Base-by-base conservation (phyloP, 2,888 invertebrate genomes). In the Parapristionchus giblindavisi region DNA sequence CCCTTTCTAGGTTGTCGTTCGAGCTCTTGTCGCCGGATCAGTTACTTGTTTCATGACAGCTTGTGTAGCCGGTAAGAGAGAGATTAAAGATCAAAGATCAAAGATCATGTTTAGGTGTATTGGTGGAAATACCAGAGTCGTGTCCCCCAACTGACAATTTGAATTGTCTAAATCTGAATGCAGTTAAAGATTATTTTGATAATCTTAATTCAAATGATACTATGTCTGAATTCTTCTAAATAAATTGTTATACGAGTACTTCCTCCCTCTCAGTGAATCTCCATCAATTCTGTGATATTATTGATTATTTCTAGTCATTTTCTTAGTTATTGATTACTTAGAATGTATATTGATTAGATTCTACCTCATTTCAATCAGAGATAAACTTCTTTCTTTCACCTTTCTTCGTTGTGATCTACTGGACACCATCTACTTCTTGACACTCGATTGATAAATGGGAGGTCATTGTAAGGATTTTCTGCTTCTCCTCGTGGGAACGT, bases 21-120 rank as follows among this genome's bases (percentile, higher is more conserved):
- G 73, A 32, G 73, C 73, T 14, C 29, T 73, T 60, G 29, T 73
- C n/a, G 73, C 73, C 8, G 73, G 73, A 34, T 73, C 73, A 11
- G 24, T 73, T 36, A 61, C 73, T 29, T 73, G 73, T 51, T 73
- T 73, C 73, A 73, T 73, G 73, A 73, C 73, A 32, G 73, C 73
- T 17, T 73, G 73, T 51, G 34, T 43, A 32, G 73, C 73, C 8
- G 73, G 73, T 73, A 21, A 60, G 60, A 56, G 34, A 32, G 8
- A 11, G n/a, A 34, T n/a, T 14, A 17, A 5, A 34, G 1, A 52
- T 24, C 1, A 1, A 3, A 24, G 0, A 68, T 52, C 8, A n/a
- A n/a, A n/a, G n/a, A n/a, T n/a, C n/a, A 17, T 11, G 5, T 54
- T 38, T 24, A 73, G 73, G 73, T 48, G 61, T 73, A 1, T 24